These are phyloP conservation scores for Poeciliopsis infans DNA, from an alignment of 2,797 vertebrate species.

Conservation along the genomic window DNA sequence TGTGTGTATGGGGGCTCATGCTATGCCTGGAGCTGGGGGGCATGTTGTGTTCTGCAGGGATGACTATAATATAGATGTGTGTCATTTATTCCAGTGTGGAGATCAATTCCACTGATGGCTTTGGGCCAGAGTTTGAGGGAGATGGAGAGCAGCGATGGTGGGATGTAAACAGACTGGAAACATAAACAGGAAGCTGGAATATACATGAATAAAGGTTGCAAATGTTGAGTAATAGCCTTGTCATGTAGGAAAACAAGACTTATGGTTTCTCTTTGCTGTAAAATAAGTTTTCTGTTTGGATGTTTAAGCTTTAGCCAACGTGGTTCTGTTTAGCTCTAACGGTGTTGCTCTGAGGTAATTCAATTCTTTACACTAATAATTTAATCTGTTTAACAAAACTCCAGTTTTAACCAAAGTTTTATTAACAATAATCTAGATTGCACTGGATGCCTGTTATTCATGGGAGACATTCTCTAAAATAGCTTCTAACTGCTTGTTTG, in stretches of 20 bases:
- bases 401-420: not conserved
- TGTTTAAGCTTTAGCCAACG: not conserved
- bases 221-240: not conserved
- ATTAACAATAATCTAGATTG: no score
- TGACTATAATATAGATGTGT: slow-evolving; percentile 39
- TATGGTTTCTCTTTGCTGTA: not conserved
- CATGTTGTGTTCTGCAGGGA: slow-evolving; percentile 37
- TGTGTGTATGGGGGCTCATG: slow-evolving; percentile 9
- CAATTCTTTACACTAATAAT: not conserved
- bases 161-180: slow-evolving; percentile 4
- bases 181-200: slow-evolving; percentile 5
- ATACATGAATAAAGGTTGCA: not conserved
- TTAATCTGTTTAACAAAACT: not conserved
- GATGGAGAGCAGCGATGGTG: slow-evolving; percentile 6
- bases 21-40: slow-evolving; percentile 30
- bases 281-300: not conserved
- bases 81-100: slow-evolving; percentile 50
- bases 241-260: not conserved
- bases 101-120: slow-evolving; percentile 54
- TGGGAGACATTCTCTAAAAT: not conserved
- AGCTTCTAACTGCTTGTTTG: not conserved
- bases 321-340: not conserved
- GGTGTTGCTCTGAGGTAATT: not conserved
- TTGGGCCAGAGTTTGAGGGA: slow-evolving; percentile 29
- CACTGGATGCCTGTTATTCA: not conserved